Base-by-base conservation (phyloP, 1,140 invertebrate genomes). In the Leptoteleia sp. region DNA sequence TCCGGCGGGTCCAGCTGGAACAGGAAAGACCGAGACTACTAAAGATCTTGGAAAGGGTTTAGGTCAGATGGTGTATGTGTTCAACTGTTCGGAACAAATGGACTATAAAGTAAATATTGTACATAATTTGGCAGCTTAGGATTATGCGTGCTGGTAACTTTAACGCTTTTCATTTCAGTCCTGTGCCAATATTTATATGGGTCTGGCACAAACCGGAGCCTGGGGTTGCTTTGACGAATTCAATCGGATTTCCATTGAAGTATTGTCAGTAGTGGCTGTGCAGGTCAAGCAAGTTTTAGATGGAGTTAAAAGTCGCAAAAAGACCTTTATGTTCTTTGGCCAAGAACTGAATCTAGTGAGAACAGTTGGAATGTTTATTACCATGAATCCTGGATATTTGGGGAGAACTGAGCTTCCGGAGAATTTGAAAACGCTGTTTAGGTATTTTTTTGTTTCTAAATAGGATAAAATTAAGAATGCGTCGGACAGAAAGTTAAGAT, bases 141-240 rank as follows among this genome's bases (percentile, higher is more conserved):
- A n/a, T n/a, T n/a, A n/a, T n/a, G n/a, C n/a, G n/a, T n/a, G n/a
- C n/a, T n/a, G n/a, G n/a, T n/a, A n/a, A n/a, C n/a, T n/a, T n/a
- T n/a, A n/a, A n/a, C n/a, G n/a, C n/a, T n/a, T n/a, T n/a, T n/a
- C n/a, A n/a, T n/a, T n/a, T n/a, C n/a, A n/a, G n/a, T 98, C 96
- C 12, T 96, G 97, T 85, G 97, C 97, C 16, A 98, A 98, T 85
- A 98, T 99, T 84, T 98, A 98, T 88, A 98, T 99, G 92, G 97
- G 97, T 7, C 88, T 99, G 37, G 96, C 97, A 0, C 98, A 99
- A 89, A 98, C 97, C 1, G 98, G 97, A 5, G 96, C 97, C 33
- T 99, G 97, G 97, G 97, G 97, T 11, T 99, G 98, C 88, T 99
- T 99, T 90, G 98, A 99, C 89, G 97, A 99, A 85, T 99, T 99